Base-by-base conservation (phyloP, 2,797 vertebrate species). In the Muscicapa striata region DNA sequence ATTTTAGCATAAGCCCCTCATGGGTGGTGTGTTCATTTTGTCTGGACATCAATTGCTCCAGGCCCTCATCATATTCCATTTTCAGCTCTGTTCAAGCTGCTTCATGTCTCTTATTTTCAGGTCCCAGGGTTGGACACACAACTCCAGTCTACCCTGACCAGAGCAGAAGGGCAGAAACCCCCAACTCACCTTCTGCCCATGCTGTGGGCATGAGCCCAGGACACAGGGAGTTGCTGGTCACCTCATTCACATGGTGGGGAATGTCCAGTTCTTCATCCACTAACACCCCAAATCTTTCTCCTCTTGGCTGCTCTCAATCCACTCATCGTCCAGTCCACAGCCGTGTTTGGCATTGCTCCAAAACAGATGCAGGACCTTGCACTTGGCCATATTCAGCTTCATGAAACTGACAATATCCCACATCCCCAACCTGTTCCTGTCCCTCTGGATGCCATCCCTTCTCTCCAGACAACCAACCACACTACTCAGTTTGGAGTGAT, bases 181-280 rank as follows among this genome's bases (percentile, higher is more conserved):
- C 6, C n/a, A 19, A 8, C 18, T 27, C 40, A 12, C 23, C 30
- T 19, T 4, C 24, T 43, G 11, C 11, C 48, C 19, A 9, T 2
- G 4, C 10, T 3, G 0, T 63, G 32, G 10, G 15, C 10, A 29
- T 29, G 21, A 23, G 24, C 38, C 12, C 59, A 52, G 38, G 19
- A 1, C 9, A 29, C 1, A 1, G 15, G 19, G 46, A 12, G 18
- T 10, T 34, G 29, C 15, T 63, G 26, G 7, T 34, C 38, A 34
- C 32, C 4, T 18, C 13, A 15, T 43, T 30, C 11, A 18, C 2
- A 0, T 34, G 20, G 24, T 6, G 1, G 10, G 15, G 10, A 10
- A 36, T 7, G 6, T 15, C 38, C 7, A 64, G 6, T 15, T 30
- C 48, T 36, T 54, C 59, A 40, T 26, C 45, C 17, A 61, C 18